A percentile compares a stretch with the other conserved stretches of the same genome.
Evolutionary conservation across 1,140 invertebrate species (phyloP).

Genomic region (Cyclargus thomasi): DNA sequence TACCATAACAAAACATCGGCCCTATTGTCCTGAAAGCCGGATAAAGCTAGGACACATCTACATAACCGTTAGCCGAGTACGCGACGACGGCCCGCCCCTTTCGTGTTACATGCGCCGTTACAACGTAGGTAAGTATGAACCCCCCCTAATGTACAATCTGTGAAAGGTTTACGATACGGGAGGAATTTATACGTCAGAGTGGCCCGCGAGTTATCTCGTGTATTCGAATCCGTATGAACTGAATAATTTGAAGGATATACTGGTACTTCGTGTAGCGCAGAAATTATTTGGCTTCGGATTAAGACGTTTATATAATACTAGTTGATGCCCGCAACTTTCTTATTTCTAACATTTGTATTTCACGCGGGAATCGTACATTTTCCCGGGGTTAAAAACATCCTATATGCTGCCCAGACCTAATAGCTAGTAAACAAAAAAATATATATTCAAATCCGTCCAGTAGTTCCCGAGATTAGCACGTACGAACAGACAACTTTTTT

Average conservation of each 20-base stretch:
- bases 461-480: no score
- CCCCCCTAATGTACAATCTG: neutral
- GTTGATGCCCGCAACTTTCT: no score
- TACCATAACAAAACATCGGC: constrained; percentile 12
- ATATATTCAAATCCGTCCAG: no score
- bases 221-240: neutral
- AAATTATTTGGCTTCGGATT: no score
- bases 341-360: no score
- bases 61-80: constrained; percentile 10
- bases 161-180: neutral
- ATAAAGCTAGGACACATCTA: constrained; percentile 14
- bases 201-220: neutral
- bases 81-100: constrained; percentile 9
- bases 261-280: neutral
- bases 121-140: constrained; percentile 14
- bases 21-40: neutral
- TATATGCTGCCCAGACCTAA: no score
- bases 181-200: neutral
- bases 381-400: no score
- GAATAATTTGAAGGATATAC: neutral
- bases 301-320: no score
- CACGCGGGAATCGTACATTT: no score
- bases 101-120: constrained; percentile 10
- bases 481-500: no score
- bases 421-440: no score